Base-by-base conservation (phyloP, 2,888 invertebrate species). In the Drosophila gaucha region DNA sequence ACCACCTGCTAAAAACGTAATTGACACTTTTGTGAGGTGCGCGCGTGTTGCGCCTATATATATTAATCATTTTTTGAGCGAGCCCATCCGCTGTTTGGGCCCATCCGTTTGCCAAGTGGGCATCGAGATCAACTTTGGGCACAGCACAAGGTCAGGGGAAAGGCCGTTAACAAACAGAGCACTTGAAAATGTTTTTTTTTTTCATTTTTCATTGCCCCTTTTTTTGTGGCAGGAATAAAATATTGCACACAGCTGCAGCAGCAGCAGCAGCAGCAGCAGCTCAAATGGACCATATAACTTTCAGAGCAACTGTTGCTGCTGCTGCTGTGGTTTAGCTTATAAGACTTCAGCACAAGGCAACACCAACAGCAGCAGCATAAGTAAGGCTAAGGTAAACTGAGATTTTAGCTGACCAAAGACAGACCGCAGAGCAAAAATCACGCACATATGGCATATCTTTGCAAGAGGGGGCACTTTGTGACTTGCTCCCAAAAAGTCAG, bases 211-310 rank as follows among this genome's bases (percentile, higher is more conserved):
- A 43, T 43, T 26, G 43, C 43, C n/a, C n/a, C 10, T 10, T 30
- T 12, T 28, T 18, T 18, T 6, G 18, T 30, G 30, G 39, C 59
- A 50, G 46, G 24, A 57, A 62, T 70, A 67, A 74, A 67, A 74
- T 74, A 75, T 68, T 78, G 80, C 84, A 68, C 79, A 85, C 83
- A 84, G 87, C 87, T 84, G 41, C 41, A 41, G 22, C 22, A 22
- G 22, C 5, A 22, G 28, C 28, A 28, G 28, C 28, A 28, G 28
- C 28, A 28, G 87, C 85, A 86, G 86, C 75, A 35, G 60, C 75
- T 74, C 78, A 86, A 82, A 86, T 82, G 80, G 86, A 83, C 86
- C 80, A 82, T 72, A 86, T 83, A 82, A 80, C 86, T 82, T 86
- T 82, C 77, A 79, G 67, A 73, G 67, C 83, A 84, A 84, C 83